phyloP scores from a whole-genome alignment of 1,140 invertebrate species.

The Hormaphis cornu region DNA sequence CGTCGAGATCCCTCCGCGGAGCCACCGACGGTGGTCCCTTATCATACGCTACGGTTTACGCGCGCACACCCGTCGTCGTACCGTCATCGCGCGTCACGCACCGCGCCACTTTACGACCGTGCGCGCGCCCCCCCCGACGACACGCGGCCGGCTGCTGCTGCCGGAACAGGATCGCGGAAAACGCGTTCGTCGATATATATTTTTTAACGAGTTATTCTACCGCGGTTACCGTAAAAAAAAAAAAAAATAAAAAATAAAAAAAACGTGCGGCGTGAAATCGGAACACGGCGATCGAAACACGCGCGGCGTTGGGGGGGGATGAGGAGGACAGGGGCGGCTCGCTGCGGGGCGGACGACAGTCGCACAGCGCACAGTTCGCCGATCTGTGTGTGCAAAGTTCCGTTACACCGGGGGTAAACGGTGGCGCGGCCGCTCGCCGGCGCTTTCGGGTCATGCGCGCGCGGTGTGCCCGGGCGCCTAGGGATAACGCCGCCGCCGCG shows the following conservation, averaged over 20 bases:
- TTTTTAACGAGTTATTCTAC: too few species aligned
- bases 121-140: neutral
- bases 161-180: too few species aligned
- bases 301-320: neutral
- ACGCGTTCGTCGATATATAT: too few species aligned
- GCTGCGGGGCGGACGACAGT: constrained; percentile 9
- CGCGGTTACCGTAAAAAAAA: neutral
- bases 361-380: constrained; percentile 27
- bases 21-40: constrained; percentile 15
- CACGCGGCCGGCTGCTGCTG: too few species aligned
- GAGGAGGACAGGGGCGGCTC: neutral
- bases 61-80: constrained; percentile 22
- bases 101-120: too few species aligned
- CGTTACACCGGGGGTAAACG: neutral
- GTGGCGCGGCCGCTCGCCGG: constrained; percentile 14
- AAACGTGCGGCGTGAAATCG: neutral
- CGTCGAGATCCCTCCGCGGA: constrained; percentile 21
- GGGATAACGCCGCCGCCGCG: constrained; percentile 10
- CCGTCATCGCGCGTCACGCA: neutral
- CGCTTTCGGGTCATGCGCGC: constrained; percentile 23
- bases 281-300: neutral
- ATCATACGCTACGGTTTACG: constrained; percentile 23
- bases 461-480: constrained; percentile 21
- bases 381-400: constrained; percentile 23
- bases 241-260: neutral